phyloP scores from a whole-genome alignment of 2,113 vertebrate species.

The Syngnathus scovelli region DNA sequence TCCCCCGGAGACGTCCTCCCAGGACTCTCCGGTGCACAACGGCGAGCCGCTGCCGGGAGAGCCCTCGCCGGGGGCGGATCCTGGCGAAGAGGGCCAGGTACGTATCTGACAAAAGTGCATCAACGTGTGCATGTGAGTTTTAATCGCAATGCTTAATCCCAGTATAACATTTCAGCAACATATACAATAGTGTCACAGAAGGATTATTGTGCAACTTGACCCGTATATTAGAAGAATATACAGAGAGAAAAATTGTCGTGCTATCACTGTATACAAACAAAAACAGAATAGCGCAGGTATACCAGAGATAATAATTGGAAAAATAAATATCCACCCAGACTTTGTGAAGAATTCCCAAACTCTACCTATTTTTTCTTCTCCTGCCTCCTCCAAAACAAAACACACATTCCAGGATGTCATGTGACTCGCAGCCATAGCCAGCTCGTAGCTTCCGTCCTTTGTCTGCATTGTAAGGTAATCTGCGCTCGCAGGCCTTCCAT shows the following conservation, averaged over 20 bases:
- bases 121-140: neutral
- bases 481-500: slow-evolving; percentile 20
- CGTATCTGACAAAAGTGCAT: neutral
- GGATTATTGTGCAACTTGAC: neutral
- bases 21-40: slow-evolving; percentile 61
- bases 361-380: slow-evolving; percentile 2
- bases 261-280: too few relatives aligned
- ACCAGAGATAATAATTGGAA: too few relatives aligned
- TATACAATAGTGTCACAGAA: neutral
- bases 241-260: too few relatives aligned
- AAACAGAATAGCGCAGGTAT: too few relatives aligned
- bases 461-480: slow-evolving; percentile 56
- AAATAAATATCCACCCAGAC: neutral
- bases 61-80: slow-evolving; percentile 68
- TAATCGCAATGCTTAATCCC: neutral
- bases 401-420: slow-evolving; percentile 54
- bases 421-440: slow-evolving; percentile 34
- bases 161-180: neutral
- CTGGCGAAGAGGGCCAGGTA: slow-evolving; percentile 79
- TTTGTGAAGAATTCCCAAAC: neutral
- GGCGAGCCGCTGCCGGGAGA: slow-evolving; percentile 80
- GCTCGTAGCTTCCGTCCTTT: slow-evolving; percentile 44
- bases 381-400: slow-evolving; percentile 14
- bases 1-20: slow-evolving; percentile 72
- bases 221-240: neutral